Conservation (phyloP, 2,888 invertebrate species). For the Andricus curvator region DNA sequence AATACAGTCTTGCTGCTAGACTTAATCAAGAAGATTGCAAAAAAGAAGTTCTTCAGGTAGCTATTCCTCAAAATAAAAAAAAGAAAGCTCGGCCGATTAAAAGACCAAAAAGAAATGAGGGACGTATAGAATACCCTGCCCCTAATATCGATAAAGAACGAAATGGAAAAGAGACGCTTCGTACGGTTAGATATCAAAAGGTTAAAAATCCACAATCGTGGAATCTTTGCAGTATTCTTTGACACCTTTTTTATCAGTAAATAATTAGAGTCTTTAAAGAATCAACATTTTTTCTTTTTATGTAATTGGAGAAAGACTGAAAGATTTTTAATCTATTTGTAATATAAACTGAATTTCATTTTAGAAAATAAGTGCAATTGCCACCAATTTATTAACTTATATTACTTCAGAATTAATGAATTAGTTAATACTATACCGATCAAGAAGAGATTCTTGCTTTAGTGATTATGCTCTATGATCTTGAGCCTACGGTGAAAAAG, state of each 20-base stretch:
- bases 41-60: background rate
- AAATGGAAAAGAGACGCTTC: background rate
- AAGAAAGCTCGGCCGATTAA: background rate
- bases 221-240: slow-evolving; percentile 20
- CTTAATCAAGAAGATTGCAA: background rate
- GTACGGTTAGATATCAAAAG: background rate
- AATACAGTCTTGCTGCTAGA: background rate
- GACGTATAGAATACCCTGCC: background rate
- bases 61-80: background rate
- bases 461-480: background rate
- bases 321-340: background rate
- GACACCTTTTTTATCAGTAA: background rate
- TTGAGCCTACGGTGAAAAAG: background rate
- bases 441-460: background rate
- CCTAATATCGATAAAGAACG: background rate
- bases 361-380: background rate
- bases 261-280: background rate
- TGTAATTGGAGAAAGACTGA: background rate
- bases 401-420: background rate
- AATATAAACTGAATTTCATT: background rate
- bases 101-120: background rate
- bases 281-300: no score
- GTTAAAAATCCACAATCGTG: background rate
- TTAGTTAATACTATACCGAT: background rate
- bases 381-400: background rate